These are phyloP conservation scores for Auanema sp. DNA, from an alignment of 2,888 invertebrate species.

Conservation along the genomic window DNA sequence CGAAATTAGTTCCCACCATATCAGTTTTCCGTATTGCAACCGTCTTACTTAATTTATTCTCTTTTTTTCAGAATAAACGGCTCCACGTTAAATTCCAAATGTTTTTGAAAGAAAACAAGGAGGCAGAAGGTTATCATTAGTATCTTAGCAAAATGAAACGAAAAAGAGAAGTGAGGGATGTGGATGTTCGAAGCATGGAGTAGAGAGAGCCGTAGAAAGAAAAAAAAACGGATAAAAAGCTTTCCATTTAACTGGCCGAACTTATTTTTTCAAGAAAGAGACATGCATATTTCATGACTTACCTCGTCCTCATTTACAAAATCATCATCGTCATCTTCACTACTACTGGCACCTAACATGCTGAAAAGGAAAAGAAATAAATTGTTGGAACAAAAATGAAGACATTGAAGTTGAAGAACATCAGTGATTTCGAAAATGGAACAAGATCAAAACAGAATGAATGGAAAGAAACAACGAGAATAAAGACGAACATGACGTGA, in stretches of 20 bases:
- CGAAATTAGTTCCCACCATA: no score
- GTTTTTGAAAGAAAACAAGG: no score
- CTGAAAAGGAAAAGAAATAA: neutral
- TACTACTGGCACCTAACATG: conserved; percentile 65
- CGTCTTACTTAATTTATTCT: no score
- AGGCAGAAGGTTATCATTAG: no score
- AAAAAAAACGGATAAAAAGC: conserved; percentile 7
- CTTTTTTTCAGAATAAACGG: no score
- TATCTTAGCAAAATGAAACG: no score
- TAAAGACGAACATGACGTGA: neutral
- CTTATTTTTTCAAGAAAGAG: conserved; percentile 2
- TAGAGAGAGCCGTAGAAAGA: conserved; percentile 6
- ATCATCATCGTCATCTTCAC: conserved; percentile 64
- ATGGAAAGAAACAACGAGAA: neutral
- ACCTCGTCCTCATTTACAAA: conserved; percentile 49
- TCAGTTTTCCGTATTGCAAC: no score
- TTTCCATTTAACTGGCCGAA: neutral
- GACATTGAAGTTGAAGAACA: neutral
- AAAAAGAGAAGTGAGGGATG: no score
- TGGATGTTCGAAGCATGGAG: neutral
- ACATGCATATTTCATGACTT: conserved; percentile 19
- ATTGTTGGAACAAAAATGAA: neutral
- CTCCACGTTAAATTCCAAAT: no score
- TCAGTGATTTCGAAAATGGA: neutral
- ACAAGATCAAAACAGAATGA: neutral